Evolutionary conservation across 1,140 invertebrate species (phyloP).

Genomic region (Chrysoperla carnea): DNA sequence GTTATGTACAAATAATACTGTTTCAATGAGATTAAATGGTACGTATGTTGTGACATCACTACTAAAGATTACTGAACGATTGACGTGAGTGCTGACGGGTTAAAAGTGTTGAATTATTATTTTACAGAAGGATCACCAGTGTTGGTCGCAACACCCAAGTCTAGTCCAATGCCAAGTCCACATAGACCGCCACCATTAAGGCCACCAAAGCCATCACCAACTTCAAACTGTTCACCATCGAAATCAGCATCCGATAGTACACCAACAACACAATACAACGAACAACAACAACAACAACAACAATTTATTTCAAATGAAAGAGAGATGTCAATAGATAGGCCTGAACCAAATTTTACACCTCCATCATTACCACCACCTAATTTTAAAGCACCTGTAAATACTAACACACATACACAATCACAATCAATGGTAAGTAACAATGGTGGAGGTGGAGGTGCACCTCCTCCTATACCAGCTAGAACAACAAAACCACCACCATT

Average conservation of each 20-base stretch:
- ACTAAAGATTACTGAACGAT: slow-evolving; percentile 7
- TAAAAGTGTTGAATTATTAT: too few relatives aligned
- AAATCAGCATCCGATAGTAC: not conserved
- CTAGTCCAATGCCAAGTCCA: slow-evolving; percentile 17
- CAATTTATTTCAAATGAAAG: slow-evolving; percentile 18
- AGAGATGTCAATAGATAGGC: slow-evolving; percentile 10
- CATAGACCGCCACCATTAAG: slow-evolving; percentile 27
- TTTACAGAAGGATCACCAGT: slow-evolving; percentile 14
- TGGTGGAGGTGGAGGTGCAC: slow-evolving; percentile 29
- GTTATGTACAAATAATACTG: slow-evolving; percentile 65
- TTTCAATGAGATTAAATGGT: slow-evolving; percentile 34
- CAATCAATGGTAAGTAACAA: slow-evolving; percentile 11
- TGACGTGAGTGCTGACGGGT: too few relatives aligned
- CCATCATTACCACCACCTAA: slow-evolving; percentile 26
- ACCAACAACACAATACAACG: too few relatives aligned
- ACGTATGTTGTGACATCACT: too few relatives aligned
- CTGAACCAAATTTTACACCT: slow-evolving; percentile 26
- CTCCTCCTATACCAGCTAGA: slow-evolving; percentile 41
- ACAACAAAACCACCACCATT: slow-evolving; percentile 46
- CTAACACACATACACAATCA: slow-evolving; percentile 1
- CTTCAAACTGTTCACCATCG: not conserved
- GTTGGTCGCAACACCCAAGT: slow-evolving; percentile 7
- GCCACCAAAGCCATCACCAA: slow-evolving; percentile 8
- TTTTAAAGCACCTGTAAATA: not conserved
- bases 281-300: slow-evolving; percentile 21